These are phyloP conservation scores for Sander lucioperca DNA, from an alignment of 2,113 vertebrate species.

Conservation along the genomic window DNA sequence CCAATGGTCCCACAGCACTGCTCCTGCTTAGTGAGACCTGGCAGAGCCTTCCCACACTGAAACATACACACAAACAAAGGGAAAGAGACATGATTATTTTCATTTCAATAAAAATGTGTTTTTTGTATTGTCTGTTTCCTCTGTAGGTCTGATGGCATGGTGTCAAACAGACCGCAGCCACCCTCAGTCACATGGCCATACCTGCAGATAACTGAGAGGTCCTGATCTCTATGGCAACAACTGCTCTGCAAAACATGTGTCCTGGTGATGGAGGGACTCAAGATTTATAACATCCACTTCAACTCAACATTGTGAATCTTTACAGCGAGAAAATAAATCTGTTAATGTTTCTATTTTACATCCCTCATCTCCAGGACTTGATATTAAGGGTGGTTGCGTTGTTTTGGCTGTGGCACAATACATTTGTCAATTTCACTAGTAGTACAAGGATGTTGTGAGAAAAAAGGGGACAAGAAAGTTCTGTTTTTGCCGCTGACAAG, in stretches of 20 bases:
- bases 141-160: background rate
- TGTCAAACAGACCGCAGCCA: background rate
- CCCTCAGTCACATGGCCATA: background rate
- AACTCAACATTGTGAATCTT: background rate
- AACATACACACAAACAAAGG: conserved; percentile 49
- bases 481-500: no score
- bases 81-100: background rate
- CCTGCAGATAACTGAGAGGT: background rate
- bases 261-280: conserved; percentile 18
- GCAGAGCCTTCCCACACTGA: conserved; percentile 98
- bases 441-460: no score
- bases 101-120: background rate
- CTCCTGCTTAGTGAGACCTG: conserved; percentile 96
- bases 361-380: conserved; percentile 7
- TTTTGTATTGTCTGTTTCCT: background rate
- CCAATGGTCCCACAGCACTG: conserved; percentile 96
- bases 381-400: background rate
- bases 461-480: no score
- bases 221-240: conserved; percentile 31
- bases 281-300: background rate
- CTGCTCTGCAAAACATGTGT: conserved; percentile 19
- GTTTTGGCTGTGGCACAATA: conserved; percentile 1
- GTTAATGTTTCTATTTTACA: background rate
- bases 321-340: background rate
- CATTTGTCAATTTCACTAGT: background rate